A percentile compares a stretch with the other conserved stretches of the same genome.
Evolutionary conservation across 37 sponge, comb jelly and placozoan species (phyloP).

Genomic region (Dysidea cf. avara): DNA sequence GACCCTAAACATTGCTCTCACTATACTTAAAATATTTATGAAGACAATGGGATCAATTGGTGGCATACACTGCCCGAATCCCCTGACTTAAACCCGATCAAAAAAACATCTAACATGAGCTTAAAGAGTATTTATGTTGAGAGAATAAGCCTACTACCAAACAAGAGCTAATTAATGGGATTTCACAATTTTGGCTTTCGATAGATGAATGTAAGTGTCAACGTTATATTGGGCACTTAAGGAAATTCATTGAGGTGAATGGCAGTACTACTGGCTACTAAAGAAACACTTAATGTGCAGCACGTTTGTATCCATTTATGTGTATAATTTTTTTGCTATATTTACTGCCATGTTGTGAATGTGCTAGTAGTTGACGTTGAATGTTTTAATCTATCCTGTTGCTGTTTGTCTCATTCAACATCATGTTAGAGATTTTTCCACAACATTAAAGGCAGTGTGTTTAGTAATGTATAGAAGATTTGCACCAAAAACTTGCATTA

Average conservation of each 20-base stretch:
- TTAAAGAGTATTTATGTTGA: constrained; percentile 1
- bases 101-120: constrained; percentile 3
- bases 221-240: constrained; percentile 13
- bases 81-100: constrained; percentile 5
- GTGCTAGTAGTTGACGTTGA: too few relatives aligned
- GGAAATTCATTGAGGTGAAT: constrained; percentile 17
- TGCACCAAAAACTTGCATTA: too few relatives aligned
- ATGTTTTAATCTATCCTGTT: too few relatives aligned
- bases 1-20: constrained; percentile 8
- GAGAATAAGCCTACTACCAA: background rate
- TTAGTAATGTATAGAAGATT: too few relatives aligned
- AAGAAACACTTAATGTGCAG: too few relatives aligned
- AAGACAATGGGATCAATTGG: constrained; percentile 4
- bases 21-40: background rate
- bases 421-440: too few relatives aligned
- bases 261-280: constrained; percentile 43
- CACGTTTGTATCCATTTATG: too few relatives aligned
- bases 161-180: background rate
- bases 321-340: too few relatives aligned
- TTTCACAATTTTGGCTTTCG: background rate
- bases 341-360: too few relatives aligned
- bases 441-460: too few relatives aligned
- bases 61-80: constrained; percentile 14
- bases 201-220: background rate
- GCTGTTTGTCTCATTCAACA: too few relatives aligned